Evolutionary conservation across 2,888 invertebrate species (phyloP), one percentile per base, ranked within the genome.

Genomic region (Pseudococcus viburni): DNA sequence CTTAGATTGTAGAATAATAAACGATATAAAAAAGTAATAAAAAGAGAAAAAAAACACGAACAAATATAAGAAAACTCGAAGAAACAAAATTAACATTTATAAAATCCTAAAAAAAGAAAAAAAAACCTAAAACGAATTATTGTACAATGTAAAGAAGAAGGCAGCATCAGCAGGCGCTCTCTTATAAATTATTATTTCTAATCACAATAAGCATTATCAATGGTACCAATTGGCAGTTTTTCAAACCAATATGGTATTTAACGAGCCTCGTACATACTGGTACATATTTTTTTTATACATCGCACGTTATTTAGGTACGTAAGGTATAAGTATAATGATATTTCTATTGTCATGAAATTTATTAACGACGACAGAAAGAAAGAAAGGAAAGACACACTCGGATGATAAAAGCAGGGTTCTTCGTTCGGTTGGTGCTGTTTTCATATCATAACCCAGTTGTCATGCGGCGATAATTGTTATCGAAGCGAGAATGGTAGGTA

Each of bases 401-500:
- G 22, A 73, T 59, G 59, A 19, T 59, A 59, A 59, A 59, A 59
- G 19, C 59, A 26, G 68, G 68, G 68, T 15, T 73, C 68, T 73
- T 73, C 33, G 68, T 59, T 59, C 11, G 59, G 7, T 7, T 19
- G 68, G 22, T 73, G 33, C 68, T 73, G 68, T 73, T 73, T 73
- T 73, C 68, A 22, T 73, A 73, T 73, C 59, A 33, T 73, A 73
- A 73, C 68, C 68, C 68, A 73, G 68, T 73, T 73, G 68, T 73
- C 68, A 73, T 73, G 68, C 68, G 68, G 68, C 68, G 68, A 73
- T 73, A 73, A 73, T 73, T 73, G 68, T 73, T 73, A 73, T 73
- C 68, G 68, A 73, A 73, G 68, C 33, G 68, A 73, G 68, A 73
- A 73, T 33, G 68, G 68, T 33, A 15, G 68, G 68, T 73, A 73